phyloP scores from a whole-genome alignment of 2,113 vertebrate genomes.

The Gallinago media region DNA sequence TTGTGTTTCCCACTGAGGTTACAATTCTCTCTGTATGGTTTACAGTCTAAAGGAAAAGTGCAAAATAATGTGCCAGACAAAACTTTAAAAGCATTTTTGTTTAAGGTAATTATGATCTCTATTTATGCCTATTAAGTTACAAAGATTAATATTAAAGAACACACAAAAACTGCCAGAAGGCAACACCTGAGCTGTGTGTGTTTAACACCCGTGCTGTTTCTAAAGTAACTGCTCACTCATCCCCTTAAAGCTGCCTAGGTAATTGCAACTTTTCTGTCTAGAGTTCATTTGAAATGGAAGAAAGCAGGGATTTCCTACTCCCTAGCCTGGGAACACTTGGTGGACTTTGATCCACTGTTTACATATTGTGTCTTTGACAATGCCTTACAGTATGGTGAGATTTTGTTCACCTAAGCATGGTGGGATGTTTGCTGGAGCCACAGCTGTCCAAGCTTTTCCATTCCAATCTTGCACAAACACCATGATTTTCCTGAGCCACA shows the following conservation, averaged over 20 bases:
- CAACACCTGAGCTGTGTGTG: slow-evolving; percentile 63
- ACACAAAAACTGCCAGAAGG: slow-evolving; percentile 64
- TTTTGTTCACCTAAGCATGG: not conserved
- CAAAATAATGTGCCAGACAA: slow-evolving; percentile 37
- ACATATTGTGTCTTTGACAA: not conserved
- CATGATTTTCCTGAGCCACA: not conserved
- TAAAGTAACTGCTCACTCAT: slow-evolving; percentile 53
- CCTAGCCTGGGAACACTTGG: not conserved
- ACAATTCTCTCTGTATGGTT: not conserved
- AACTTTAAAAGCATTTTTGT: slow-evolving; percentile 67
- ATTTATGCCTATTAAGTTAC: slow-evolving; percentile 74
- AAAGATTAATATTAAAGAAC: slow-evolving; percentile 67
- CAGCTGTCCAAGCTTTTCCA: not conserved
- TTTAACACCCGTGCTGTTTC: slow-evolving; percentile 29
- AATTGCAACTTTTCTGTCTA: slow-evolving; percentile 42
- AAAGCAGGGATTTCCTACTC: slow-evolving; percentile 40
- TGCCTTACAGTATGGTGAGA: not conserved
- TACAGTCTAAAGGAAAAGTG: slow-evolving; percentile 6
- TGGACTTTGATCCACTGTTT: slow-evolving; percentile 56
- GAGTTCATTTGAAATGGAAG: slow-evolving; percentile 57
- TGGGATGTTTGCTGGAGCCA: not conserved
- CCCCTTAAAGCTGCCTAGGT: slow-evolving; percentile 45
- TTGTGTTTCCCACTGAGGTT: slow-evolving; percentile 1
- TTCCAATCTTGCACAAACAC: not conserved
- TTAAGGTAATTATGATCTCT: slow-evolving; percentile 68